phyloP scores from a whole-genome alignment of 2,797 vertebrate species.

The Melanitta fusca region DNA sequence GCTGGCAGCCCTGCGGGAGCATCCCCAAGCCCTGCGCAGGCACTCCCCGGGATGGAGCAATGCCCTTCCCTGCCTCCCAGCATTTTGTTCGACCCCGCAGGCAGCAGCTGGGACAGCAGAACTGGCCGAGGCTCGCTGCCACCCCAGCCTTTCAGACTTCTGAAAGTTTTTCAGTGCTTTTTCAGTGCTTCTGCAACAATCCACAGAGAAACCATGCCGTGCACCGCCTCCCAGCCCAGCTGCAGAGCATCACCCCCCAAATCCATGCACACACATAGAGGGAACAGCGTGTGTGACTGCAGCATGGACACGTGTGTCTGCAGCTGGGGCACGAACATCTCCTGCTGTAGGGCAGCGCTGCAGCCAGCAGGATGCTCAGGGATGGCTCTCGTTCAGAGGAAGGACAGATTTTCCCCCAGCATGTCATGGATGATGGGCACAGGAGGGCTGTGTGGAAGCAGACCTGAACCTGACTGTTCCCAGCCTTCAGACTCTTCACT shows the following conservation, averaged over 20 bases:
- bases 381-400: neutral
- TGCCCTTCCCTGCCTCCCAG: neutral
- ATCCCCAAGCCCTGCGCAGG: neutral
- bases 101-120: neutral
- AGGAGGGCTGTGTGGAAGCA: neutral
- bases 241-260: neutral
- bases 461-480: neutral
- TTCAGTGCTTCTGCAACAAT: neutral
- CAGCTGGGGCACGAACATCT: neutral
- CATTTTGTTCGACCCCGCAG: neutral
- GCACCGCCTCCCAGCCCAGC: accelerated
- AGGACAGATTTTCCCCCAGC: neutral
- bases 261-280: accelerated
- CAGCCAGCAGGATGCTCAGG: neutral
- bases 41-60: neutral
- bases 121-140: neutral
- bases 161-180: too few species aligned
- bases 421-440: neutral
- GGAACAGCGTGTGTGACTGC: neutral
- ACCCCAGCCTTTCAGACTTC: neutral
- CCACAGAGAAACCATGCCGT: accelerated
- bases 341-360: neutral
- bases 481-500: neutral
- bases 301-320: accelerated
- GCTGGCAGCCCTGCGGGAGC: neutral